Conservation (phyloP, 2,113 vertebrate genomes). For the Salvelinus alpinus region DNA sequence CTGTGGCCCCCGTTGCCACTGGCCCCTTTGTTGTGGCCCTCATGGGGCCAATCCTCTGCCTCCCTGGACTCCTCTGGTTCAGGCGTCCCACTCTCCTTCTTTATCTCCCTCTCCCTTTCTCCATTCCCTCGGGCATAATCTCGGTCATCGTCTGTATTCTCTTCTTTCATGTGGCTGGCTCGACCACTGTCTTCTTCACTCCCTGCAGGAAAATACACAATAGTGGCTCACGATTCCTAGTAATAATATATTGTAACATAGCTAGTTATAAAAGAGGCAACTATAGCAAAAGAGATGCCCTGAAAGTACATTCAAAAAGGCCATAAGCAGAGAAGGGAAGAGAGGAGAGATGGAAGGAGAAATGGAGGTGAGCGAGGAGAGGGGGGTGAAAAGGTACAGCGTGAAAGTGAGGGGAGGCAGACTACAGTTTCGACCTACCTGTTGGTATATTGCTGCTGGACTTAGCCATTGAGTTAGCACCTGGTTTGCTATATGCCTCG, state of each 20-base stretch:
- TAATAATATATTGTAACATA: no score
- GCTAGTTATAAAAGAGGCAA: no score
- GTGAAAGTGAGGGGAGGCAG: neutral
- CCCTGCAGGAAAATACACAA: neutral
- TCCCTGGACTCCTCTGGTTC: constrained; percentile 13
- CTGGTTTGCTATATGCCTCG: constrained; percentile 21
- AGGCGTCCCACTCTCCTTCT: constrained; percentile 34
- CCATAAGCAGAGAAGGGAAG: neutral
- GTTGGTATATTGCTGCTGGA: neutral
- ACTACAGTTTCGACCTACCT: neutral
- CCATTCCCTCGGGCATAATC: constrained; percentile 32
- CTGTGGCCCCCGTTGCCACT: constrained; percentile 39
- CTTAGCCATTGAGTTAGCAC: constrained; percentile 15
- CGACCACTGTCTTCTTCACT: constrained; percentile 41
- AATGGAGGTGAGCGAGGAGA: neutral
- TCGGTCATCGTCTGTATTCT: constrained; percentile 45
- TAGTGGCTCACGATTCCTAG: no score
- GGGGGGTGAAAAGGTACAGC: neutral
- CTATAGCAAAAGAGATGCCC: no score
- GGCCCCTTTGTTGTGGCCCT: constrained; percentile 38
- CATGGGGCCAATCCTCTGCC: constrained; percentile 34
- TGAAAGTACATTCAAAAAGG: no score
- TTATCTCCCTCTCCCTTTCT: constrained; percentile 38
- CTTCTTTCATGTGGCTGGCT: constrained; percentile 53
- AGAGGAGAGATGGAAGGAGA: neutral